These are phyloP conservation scores for Trichonephila clavipes DNA, from an alignment of 1,140 invertebrate species.

Conservation along the genomic window DNA sequence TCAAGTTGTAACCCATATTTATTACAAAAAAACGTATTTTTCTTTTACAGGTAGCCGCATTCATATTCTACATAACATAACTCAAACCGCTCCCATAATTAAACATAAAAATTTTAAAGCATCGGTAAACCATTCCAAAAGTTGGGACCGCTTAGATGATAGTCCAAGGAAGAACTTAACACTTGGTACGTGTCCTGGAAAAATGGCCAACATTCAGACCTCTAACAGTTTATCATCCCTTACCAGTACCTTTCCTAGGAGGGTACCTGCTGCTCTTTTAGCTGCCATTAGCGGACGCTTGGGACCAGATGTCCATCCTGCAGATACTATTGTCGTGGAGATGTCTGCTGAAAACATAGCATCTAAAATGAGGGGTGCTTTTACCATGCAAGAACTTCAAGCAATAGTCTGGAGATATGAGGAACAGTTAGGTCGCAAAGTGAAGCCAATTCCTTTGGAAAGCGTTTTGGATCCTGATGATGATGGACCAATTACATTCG, in stretches of 20 bases:
- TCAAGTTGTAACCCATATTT: too few species aligned
- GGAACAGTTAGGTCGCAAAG: constrained; percentile 48
- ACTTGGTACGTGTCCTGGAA: too few species aligned
- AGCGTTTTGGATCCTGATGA: constrained; percentile 66
- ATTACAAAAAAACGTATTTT: not conserved
- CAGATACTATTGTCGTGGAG: constrained; percentile 61
- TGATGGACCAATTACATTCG: constrained; percentile 77
- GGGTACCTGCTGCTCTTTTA: constrained; percentile 60
- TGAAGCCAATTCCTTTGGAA: constrained; percentile 70
- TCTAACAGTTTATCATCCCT: constrained; percentile 57
- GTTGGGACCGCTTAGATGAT: constrained; percentile 68
- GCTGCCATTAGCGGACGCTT: constrained; percentile 63
- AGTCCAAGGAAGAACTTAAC: not conserved
- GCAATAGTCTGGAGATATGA: constrained; percentile 59
- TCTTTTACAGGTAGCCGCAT: constrained; percentile 18
- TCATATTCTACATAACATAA: constrained; percentile 41
- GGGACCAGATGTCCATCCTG: constrained; percentile 51
- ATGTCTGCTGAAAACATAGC: constrained; percentile 54
- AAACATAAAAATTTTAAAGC: not conserved
- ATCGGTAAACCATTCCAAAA: constrained; percentile 59
- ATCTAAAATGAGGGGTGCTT: constrained; percentile 68
- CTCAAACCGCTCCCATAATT: not conserved
- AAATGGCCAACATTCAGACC: not conserved
- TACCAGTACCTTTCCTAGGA: constrained; percentile 58
- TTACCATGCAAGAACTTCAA: constrained; percentile 62